These are phyloP conservation scores for Propithecus coquereli DNA, from an alignment of 2,113 vertebrate species.

Conservation along the genomic window DNA sequence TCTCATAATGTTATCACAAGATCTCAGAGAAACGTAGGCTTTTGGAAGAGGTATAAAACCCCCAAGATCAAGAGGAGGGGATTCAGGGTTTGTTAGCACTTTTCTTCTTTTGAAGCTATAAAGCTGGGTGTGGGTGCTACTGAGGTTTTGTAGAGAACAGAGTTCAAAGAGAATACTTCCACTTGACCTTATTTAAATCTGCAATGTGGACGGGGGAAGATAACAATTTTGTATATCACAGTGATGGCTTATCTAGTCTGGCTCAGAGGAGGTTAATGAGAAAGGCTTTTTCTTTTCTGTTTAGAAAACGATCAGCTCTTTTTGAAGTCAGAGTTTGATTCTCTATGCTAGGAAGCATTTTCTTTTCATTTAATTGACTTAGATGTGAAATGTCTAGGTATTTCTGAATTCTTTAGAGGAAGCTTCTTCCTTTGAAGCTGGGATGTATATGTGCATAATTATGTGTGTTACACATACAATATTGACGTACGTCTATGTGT, in stretches of 20 bases:
- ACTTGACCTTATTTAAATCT: not conserved
- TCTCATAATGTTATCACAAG: not conserved
- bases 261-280: slow-evolving; percentile 8
- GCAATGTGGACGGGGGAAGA: not conserved
- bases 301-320: slow-evolving; percentile 36
- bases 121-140: not conserved
- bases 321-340: slow-evolving; percentile 49
- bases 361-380: slow-evolving; percentile 46
- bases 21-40: not conserved
- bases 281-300: slow-evolving; percentile 16
- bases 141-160: not conserved
- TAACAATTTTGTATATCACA: not conserved
- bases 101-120: not conserved
- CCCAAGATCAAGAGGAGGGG: not conserved
- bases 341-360: slow-evolving; percentile 9
- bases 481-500: not conserved
- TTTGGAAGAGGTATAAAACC: not conserved
- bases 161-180: not conserved
- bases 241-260: not conserved
- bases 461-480: not conserved
- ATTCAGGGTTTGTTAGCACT: not conserved
- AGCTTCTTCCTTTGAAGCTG: slow-evolving; percentile 36
- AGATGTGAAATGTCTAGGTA: slow-evolving; percentile 31
- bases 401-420: slow-evolving; percentile 38
- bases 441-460: not conserved